Evolutionary conservation across 2,113 vertebrate genomes (phyloP).

Genomic region (Daboia siamensis): DNA sequence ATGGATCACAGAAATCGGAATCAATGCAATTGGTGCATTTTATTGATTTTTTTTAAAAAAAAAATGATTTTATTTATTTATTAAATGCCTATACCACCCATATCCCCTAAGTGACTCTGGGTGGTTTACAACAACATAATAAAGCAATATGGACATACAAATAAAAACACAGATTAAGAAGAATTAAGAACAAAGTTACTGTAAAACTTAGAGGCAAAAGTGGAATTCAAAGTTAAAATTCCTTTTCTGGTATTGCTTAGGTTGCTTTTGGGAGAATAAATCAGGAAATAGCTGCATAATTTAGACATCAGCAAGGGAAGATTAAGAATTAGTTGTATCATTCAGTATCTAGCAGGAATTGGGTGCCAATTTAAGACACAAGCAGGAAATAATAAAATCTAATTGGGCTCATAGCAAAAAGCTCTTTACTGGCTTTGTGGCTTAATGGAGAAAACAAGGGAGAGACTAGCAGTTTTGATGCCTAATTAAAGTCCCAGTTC

Average conservation of each 20-base stretch:
- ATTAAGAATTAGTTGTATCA: neutral
- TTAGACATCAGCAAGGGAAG: neutral
- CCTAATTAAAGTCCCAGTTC: neutral
- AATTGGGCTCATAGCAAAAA: neutral
- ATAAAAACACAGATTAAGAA: neutral
- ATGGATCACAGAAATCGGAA: neutral
- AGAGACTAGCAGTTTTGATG: neutral
- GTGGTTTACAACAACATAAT: neutral
- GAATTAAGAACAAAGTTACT: neutral
- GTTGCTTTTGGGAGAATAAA: neutral
- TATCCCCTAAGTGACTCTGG: neutral
- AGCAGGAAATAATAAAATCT: neutral
- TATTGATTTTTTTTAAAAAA: neutral
- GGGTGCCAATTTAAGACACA: neutral
- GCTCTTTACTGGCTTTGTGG: neutral
- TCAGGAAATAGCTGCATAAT: neutral
- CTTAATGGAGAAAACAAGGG: neutral
- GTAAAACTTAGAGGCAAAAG: neutral
- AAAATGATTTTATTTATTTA: neutral
- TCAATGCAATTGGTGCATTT: neutral
- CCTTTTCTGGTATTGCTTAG: neutral
- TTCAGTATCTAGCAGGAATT: neutral
- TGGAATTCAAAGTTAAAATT: neutral
- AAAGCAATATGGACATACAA: neutral
- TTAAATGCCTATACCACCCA: neutral